phyloP scores from a whole-genome alignment of 2,113 vertebrate species.

The Halichoerus grypus region DNA sequence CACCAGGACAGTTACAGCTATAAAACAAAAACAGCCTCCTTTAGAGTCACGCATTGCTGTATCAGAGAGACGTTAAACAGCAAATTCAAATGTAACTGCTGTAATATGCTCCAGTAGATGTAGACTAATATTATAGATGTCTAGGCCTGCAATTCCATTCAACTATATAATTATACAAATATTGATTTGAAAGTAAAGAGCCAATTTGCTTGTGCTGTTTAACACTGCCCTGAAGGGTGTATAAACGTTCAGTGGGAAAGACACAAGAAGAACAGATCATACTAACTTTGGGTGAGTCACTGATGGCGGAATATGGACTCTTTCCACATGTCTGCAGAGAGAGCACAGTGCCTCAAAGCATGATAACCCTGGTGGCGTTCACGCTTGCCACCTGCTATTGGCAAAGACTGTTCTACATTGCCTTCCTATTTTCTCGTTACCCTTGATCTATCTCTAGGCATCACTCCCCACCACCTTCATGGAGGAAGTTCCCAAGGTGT shows the following conservation, averaged over 20 bases:
- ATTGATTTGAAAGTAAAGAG: conserved; percentile 84
- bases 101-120: conserved; percentile 76
- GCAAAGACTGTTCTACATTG: not conserved
- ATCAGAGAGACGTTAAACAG: conserved; percentile 64
- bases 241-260: conserved; percentile 67
- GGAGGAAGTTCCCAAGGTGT: conserved; percentile 26
- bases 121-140: conserved; percentile 80
- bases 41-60: conserved; percentile 52
- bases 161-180: conserved; percentile 83
- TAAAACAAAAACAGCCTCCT: conserved; percentile 75
- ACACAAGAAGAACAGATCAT: conserved; percentile 53
- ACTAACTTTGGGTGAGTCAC: conserved; percentile 45
- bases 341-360: not conserved
- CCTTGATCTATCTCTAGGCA: conserved; percentile 32
- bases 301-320: not conserved
- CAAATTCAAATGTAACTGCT: conserved; percentile 78
- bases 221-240: conserved; percentile 79
- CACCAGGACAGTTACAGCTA: conserved; percentile 72
- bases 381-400: not conserved
- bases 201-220: conserved; percentile 82
- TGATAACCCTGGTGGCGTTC: not conserved
- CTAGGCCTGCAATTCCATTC: conserved; percentile 71
- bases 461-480: not conserved
- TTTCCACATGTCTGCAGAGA: conserved; percentile 39
- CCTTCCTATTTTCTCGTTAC: conserved; percentile 53